Evolutionary conservation across 2,797 vertebrate species (phyloP).

Genomic region (Coregonus sp.): DNA sequence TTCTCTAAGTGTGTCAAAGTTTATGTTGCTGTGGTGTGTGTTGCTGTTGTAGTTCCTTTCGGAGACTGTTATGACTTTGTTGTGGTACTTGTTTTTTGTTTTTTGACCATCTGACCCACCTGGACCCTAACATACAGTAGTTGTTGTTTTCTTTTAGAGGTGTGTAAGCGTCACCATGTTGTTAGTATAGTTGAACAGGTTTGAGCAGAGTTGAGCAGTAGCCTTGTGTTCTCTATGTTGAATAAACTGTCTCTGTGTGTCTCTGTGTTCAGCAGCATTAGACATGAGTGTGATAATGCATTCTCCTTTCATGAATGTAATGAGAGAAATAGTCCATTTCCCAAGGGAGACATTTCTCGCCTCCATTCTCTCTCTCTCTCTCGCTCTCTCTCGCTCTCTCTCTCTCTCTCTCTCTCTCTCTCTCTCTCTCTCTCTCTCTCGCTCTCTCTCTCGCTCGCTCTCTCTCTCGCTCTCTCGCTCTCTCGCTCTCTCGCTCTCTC

Average conservation of each 20-base stretch:
- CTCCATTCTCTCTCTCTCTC: constrained; percentile 25
- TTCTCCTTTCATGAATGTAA: constrained; percentile 53
- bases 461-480: background rate
- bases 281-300: constrained; percentile 45
- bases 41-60: background rate
- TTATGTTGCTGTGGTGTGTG: background rate
- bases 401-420: background rate
- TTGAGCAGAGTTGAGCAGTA: background rate
- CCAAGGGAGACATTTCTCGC: constrained; percentile 49
- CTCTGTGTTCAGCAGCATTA: background rate
- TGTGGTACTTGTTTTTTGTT: background rate
- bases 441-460: background rate
- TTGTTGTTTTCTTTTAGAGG: background rate
- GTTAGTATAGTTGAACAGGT: background rate
- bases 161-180: background rate
- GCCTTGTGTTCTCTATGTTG: background rate
- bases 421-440: constrained; percentile 23
- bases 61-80: too few relatives aligned
- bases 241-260: background rate
- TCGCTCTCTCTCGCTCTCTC: background rate
- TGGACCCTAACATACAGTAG: background rate
- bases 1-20: background rate
- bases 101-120: background rate
- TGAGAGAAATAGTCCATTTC: constrained; percentile 74
- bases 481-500: constrained; percentile 42